phyloP scores from a whole-genome alignment of 1,140 invertebrate genomes.

The Nebria ingens region DNA sequence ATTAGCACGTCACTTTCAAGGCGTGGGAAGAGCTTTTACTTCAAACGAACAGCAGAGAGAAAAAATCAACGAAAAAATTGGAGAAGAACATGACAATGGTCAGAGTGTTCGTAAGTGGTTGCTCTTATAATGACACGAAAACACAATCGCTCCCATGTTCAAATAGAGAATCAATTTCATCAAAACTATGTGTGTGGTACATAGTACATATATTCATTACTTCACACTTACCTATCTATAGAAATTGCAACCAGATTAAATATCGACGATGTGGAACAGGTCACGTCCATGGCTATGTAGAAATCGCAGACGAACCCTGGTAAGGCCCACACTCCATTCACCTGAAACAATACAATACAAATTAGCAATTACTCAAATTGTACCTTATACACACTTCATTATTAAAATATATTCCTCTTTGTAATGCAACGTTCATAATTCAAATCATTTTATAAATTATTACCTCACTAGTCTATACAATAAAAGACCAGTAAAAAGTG shows the following conservation, averaged over 20 bases:
- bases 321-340: conserved; percentile 76
- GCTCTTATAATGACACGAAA: too few species aligned
- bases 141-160: too few species aligned
- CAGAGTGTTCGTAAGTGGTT: not conserved
- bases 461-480: too few species aligned
- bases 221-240: conserved; percentile 90
- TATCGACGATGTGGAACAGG: conserved; percentile 96
- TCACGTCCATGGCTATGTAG: conserved; percentile 98
- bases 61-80: not conserved
- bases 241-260: conserved; percentile 98
- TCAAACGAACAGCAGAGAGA: not conserved
- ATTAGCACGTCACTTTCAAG: not conserved
- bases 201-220: not conserved
- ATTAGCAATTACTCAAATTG: too few species aligned
- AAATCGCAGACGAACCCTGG: conserved; percentile 91
- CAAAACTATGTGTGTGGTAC: too few species aligned
- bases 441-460: too few species aligned
- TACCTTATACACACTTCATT: too few species aligned
- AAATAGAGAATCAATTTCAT: too few species aligned
- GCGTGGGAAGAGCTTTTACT: not conserved
- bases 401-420: too few species aligned
- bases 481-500: too few species aligned
- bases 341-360: conserved; percentile 47
- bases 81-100: not conserved
- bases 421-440: too few species aligned